Evolutionary conservation across 2,797 vertebrate genomes (phyloP).

Genomic region (Oreortyx pictus): DNA sequence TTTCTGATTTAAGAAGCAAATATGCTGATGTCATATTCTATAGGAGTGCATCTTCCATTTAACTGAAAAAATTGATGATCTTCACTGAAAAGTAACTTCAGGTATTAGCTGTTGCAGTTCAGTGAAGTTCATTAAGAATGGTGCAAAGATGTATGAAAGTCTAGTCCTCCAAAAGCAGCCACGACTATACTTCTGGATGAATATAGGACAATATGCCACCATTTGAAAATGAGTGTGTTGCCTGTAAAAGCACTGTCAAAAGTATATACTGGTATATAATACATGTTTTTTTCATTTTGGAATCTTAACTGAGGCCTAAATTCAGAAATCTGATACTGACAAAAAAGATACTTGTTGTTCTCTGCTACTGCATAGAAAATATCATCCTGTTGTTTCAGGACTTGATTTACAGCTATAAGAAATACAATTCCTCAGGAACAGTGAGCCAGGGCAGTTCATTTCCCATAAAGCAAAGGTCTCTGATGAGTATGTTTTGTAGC

Average conservation of each 20-base stretch:
- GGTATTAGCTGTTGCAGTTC: constrained; percentile 21
- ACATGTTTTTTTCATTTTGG: constrained; percentile 69
- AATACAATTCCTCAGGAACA: constrained; percentile 71
- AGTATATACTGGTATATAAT: not conserved
- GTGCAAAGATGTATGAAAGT: constrained; percentile 44
- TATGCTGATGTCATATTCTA: constrained; percentile 24
- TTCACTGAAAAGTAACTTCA: constrained; percentile 11
- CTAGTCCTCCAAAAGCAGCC: constrained; percentile 42
- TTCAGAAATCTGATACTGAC: constrained; percentile 70
- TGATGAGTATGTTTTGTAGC: constrained; percentile 70
- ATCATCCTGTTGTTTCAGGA: constrained; percentile 66
- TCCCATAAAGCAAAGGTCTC: constrained; percentile 78
- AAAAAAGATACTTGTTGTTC: constrained; percentile 66
- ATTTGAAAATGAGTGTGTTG: constrained; percentile 54
- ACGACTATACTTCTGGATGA: constrained; percentile 30
- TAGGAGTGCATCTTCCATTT: constrained; percentile 60
- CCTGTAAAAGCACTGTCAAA: constrained; percentile 28
- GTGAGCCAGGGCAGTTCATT: constrained; percentile 68
- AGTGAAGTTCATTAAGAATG: constrained; percentile 28
- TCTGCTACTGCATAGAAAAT: constrained; percentile 73
- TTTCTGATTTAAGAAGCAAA: constrained; percentile 30
- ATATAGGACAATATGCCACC: not conserved
- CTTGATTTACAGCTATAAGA: constrained; percentile 77
- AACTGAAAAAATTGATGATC: constrained; percentile 33
- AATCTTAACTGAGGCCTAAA: constrained; percentile 79